Base-by-base conservation (phyloP, 2,888 invertebrate genomes). In the Tromatobia lineatoria region DNA sequence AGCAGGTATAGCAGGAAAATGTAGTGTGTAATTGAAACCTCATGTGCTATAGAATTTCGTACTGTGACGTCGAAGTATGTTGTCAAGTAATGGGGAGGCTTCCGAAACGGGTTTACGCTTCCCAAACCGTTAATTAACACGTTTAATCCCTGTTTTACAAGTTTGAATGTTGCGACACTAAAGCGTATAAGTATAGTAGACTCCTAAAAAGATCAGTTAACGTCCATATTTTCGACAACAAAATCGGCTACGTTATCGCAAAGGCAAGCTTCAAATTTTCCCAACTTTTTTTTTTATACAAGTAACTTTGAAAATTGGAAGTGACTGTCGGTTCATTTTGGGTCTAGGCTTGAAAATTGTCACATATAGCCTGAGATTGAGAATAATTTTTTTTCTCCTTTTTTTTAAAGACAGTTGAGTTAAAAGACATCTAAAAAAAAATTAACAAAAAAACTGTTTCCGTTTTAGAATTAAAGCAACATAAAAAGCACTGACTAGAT, bases 1-100 rank as follows among this genome's bases (percentile, higher is more conserved):
- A 59, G 38, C 83, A 66, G 54, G 86, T 67, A 90, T 90, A 88
- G 89, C 89, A 90, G 89, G 87, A 84, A 88, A 79, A 89, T 88
- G 89, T 90, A 85, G 79, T 82, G 77, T 71, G 73, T 80, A 88
- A 89, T 90, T 90, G 88, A 89, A 89, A 88, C 29, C 71, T 42
- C 54, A 83, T 71, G 76, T 74, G 75, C 75, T 77, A 15, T 15
- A 59, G 54, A 10, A 54, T 23, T 54, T 54, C 23, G 23, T 23
- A 23, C 10, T 54, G 54, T 23, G 10, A 23, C 11, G 10, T 23
- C 23, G 11, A 20, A 54, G 10, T 15, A 54, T 23, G 23, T 1
- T 23, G 54, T 13, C 10, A 54, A 8, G 15, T 20, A 10, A 47
- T 23, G 3, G 11, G 10, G 23, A 20, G 23, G 23, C 20, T 23